Evolutionary conservation across 2,888 invertebrate species (phyloP).

Genomic region (Leucophenga montana): DNA sequence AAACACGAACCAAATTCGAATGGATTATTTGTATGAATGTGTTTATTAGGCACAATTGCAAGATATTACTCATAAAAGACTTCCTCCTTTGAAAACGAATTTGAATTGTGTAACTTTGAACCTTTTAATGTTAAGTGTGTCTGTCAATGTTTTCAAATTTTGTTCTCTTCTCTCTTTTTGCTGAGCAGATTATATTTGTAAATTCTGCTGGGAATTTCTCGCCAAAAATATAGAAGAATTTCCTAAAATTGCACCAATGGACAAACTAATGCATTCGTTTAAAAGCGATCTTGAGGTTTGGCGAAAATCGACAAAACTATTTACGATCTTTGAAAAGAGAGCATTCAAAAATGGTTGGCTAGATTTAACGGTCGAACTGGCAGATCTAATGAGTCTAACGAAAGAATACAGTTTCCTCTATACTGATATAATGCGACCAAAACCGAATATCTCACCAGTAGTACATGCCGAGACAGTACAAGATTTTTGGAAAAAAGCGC

Average conservation of each 20-base stretch:
- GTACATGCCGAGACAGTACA: conserved; percentile 23
- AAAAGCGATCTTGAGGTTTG: conserved; percentile 49
- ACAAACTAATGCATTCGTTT: conserved; percentile 57
- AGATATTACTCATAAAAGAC: no score
- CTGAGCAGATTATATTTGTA: conserved; percentile 48
- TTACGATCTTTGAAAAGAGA: conserved; percentile 52
- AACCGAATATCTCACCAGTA: conserved; percentile 13
- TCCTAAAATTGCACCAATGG: conserved; percentile 59
- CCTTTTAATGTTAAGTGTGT: conserved; percentile 4
- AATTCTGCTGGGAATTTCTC: conserved; percentile 57
- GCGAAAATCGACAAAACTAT: conserved; percentile 49
- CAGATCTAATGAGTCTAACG: conserved; percentile 41
- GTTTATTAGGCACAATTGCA: no score
- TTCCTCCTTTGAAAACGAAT: no score
- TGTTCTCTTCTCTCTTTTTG: neutral
- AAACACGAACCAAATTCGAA: no score
- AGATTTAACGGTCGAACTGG: conserved; percentile 37
- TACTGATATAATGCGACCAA: conserved; percentile 40
- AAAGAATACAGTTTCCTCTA: conserved; percentile 46
- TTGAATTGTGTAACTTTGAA: no score
- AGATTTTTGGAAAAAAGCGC: conserved; percentile 52
- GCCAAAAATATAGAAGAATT: conserved; percentile 54
- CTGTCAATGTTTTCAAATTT: neutral
- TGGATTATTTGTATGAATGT: no score
- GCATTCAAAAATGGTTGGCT: conserved; percentile 53